These are phyloP conservation scores for Rhabdornis inornatus DNA, from an alignment of 2,113 vertebrate species.

Conservation along the genomic window DNA sequence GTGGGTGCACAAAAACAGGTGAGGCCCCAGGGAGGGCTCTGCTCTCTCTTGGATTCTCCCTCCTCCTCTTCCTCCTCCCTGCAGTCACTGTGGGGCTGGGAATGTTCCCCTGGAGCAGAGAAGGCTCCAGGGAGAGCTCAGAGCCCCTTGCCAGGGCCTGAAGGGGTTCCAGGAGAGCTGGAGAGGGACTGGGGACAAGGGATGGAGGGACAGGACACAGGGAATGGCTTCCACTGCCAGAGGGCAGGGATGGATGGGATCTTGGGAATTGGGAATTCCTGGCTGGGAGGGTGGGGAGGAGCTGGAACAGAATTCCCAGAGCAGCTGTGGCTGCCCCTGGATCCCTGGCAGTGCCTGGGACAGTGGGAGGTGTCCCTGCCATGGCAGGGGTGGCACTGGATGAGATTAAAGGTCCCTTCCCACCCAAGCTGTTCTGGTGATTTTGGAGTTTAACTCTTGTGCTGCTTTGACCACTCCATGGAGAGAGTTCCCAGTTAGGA, in stretches of 20 bases:
- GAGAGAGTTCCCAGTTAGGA: not conserved
- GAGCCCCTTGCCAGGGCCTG: not conserved
- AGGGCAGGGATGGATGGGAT: not conserved
- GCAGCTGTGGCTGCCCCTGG: not conserved
- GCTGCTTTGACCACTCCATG: not conserved
- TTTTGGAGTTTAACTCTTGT: not conserved
- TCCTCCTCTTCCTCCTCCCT: not conserved
- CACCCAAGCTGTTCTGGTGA: not conserved
- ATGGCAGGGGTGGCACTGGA: fast-evolving
- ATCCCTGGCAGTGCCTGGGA: not conserved
- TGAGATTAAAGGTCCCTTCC: not conserved
- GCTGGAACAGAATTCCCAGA: not conserved
- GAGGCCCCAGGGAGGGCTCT: not conserved
- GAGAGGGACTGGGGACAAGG: not conserved
- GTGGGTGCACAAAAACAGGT: conserved; percentile 95
- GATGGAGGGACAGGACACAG: not conserved
- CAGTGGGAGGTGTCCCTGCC: not conserved
- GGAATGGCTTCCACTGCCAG: not conserved
- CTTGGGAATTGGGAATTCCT: not conserved
- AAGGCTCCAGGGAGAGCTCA: not conserved
- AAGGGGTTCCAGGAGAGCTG: not conserved
- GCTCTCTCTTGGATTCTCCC: no score
- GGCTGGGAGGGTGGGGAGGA: not conserved
- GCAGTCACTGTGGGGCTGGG: not conserved
- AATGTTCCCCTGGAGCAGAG: not conserved